These are phyloP conservation scores for Aurelia coerulea DNA, from an alignment of 30 jellyfish, hydroid and myxozoan species.

Conservation along the genomic window DNA sequence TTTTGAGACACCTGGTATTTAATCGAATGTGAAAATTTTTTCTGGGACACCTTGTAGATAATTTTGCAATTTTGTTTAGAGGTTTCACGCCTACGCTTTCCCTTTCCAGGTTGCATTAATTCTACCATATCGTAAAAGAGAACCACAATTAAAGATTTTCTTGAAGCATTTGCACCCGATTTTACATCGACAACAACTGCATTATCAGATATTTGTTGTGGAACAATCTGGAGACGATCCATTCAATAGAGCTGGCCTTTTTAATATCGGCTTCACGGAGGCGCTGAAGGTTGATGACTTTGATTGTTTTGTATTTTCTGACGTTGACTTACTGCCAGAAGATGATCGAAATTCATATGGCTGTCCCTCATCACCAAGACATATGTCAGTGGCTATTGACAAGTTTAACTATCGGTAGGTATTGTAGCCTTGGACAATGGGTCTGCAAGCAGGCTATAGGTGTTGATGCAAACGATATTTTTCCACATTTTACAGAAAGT, in stretches of 20 bases:
- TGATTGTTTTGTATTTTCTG: conserved; percentile 89
- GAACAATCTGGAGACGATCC: conserved; percentile 91
- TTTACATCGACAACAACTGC: conserved; percentile 71
- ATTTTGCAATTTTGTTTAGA: too few relatives aligned
- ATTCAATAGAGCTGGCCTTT: conserved; percentile 96
- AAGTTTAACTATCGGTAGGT: conserved; percentile 86
- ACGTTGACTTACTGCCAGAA: conserved; percentile 97
- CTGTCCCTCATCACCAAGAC: conserved; percentile 97
- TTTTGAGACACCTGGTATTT: too few relatives aligned
- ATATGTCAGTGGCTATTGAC: conserved; percentile 95
- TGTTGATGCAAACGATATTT: too few relatives aligned
- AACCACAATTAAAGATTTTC: conserved; percentile 76
- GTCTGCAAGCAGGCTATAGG: neutral
- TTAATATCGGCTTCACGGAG: conserved; percentile 92
- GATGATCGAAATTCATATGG: conserved; percentile 93
- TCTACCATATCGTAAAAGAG: conserved; percentile 91
- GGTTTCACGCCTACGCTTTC: neutral
- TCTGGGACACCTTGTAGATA: too few relatives aligned
- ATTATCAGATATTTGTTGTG: conserved; percentile 82
- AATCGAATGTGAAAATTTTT: too few relatives aligned
- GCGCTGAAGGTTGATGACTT: conserved; percentile 79
- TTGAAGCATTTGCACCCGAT: conserved; percentile 89
- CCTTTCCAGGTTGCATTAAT: conserved; percentile 77
- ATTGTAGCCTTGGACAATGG: neutral
- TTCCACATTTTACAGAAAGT: too few relatives aligned